Evolutionary conservation across 2,888 invertebrate species (phyloP).

Genomic region (Oxycera nigricornis): DNA sequence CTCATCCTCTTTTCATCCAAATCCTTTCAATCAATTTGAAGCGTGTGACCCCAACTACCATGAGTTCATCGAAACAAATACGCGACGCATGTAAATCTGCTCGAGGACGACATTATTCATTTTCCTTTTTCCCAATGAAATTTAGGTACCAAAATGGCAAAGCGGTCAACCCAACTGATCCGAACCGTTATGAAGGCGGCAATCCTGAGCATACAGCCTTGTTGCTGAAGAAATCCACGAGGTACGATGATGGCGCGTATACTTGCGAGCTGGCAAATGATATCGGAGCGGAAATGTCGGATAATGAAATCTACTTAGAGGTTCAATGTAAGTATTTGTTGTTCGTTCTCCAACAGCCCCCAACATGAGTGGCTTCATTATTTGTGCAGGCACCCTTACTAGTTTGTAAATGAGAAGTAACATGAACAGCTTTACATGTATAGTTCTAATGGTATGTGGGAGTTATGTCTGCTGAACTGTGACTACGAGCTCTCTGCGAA

Average conservation of each 20-base stretch:
- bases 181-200: slow-evolving; percentile 76
- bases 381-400: too few relatives aligned
- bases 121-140: background rate
- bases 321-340: slow-evolving; percentile 80
- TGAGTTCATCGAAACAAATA: too few relatives aligned
- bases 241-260: slow-evolving; percentile 85
- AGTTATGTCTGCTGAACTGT: background rate
- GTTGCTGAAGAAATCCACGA: slow-evolving; percentile 76
- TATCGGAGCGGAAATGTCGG: slow-evolving; percentile 77
- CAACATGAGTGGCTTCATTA: background rate
- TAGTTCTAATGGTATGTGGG: too few relatives aligned
- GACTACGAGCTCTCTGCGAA: background rate
- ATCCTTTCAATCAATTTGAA: too few relatives aligned
- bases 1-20: too few relatives aligned
- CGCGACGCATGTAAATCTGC: background rate
- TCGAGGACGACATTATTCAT: background rate
- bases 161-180: slow-evolving; percentile 66
- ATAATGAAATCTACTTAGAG: slow-evolving; percentile 77
- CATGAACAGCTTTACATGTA: too few relatives aligned
- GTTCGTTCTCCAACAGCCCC: background rate
- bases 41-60: too few relatives aligned
- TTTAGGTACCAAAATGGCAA: slow-evolving; percentile 74
- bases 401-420: background rate
- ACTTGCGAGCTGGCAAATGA: slow-evolving; percentile 81
- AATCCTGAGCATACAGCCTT: slow-evolving; percentile 77